phyloP scores from a whole-genome alignment of 1,140 invertebrate genomes.

The Sarcophaga bullata region DNA sequence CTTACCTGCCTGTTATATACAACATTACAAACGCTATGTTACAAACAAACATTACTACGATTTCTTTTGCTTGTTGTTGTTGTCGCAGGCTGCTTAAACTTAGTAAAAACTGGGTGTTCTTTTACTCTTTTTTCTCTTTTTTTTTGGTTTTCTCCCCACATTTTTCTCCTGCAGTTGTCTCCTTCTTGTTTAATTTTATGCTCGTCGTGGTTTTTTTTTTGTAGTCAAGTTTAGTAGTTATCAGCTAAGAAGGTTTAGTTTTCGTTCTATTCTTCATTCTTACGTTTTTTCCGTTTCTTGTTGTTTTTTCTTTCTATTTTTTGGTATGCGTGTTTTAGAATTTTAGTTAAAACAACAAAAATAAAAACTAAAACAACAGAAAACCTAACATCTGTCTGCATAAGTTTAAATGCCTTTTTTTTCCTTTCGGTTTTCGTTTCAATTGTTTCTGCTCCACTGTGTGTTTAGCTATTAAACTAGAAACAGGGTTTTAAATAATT shows the following conservation, averaged over 20 bases:
- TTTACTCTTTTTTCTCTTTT: not conserved
- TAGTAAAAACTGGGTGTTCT: slow-evolving; percentile 16
- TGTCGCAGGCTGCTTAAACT: not conserved
- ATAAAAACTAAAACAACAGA: not conserved
- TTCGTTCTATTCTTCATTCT: not conserved
- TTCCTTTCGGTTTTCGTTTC: not conserved
- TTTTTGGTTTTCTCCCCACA: not conserved
- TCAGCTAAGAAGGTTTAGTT: slow-evolving; percentile 19
- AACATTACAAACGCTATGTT: not conserved
- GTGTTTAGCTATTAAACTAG: not conserved
- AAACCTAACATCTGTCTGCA: slow-evolving; percentile 17
- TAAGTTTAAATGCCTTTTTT: not conserved
- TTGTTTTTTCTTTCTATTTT: no score
- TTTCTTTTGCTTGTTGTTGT: no score
- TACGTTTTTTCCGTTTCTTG: not conserved
- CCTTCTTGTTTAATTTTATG: not conserved
- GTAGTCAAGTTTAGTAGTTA: slow-evolving; percentile 10
- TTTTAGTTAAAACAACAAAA: not conserved
- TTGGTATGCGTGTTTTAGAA: not conserved
- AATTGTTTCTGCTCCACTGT: not conserved
- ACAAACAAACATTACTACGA: no score
- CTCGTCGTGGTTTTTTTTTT: not conserved
- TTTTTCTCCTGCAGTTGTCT: no score
- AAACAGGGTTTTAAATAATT: slow-evolving; percentile 11
- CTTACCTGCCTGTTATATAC: not conserved